Conservation (phyloP, 2,888 invertebrate genomes). For the Ormyrus pomaceus region DNA sequence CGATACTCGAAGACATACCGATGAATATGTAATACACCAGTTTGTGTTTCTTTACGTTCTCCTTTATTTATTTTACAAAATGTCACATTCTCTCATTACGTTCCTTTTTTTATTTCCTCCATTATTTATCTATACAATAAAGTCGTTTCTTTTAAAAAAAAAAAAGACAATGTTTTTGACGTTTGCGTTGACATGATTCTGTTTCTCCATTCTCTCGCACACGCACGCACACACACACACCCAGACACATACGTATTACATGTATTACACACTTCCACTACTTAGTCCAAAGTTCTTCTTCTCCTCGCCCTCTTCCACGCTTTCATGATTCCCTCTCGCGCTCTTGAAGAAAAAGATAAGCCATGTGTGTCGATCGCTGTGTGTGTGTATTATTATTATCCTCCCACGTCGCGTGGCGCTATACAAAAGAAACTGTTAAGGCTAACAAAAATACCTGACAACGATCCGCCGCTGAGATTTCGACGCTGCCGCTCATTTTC, state of each 20-base stretch:
- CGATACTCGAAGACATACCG: constrained; percentile 30
- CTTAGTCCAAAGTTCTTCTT: not conserved
- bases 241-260: too few species aligned
- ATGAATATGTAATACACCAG: constrained; percentile 8
- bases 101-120: constrained; percentile 15
- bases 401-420: constrained; percentile 26
- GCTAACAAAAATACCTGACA: constrained; percentile 42
- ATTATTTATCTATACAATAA: constrained; percentile 1
- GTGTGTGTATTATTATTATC: constrained; percentile 23
- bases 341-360: constrained; percentile 15
- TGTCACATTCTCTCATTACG: constrained; percentile 16
- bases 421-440: constrained; percentile 37
- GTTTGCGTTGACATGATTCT: constrained; percentile 29
- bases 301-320: not conserved
- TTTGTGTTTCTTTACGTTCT: constrained; percentile 13
- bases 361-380: constrained; percentile 43
- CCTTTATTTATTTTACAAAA: constrained; percentile 48
- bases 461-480: constrained; percentile 41
- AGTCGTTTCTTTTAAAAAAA: constrained; percentile 25
- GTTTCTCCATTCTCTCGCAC: not conserved
- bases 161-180: constrained; percentile 38
- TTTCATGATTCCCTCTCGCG: constrained; percentile 8
- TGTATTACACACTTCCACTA: too few species aligned
- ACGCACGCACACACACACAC: constrained; percentile 3
- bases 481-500: constrained; percentile 35